A percentile compares a stretch with the other conserved stretches of the same genome.
Conservation (phyloP, 2,888 invertebrate genomes). For the Latrodectus elegans region DNA sequence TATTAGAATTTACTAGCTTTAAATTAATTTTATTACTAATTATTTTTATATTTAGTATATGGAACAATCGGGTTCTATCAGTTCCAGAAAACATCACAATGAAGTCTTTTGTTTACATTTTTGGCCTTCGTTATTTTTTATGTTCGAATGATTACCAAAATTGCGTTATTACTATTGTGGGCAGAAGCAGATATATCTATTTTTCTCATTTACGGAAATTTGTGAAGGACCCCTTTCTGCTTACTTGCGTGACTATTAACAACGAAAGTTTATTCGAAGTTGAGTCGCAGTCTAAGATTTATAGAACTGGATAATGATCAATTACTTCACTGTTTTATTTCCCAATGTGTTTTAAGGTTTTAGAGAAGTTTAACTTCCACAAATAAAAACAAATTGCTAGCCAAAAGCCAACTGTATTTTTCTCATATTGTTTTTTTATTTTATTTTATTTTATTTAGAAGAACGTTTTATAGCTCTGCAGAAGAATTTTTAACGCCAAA, state of each 20-base stretch:
- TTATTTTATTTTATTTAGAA: background rate
- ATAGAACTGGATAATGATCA: conserved; percentile 41
- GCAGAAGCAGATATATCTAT: too few species aligned
- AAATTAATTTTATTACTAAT: too few species aligned
- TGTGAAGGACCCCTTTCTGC: background rate
- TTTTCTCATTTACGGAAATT: too few species aligned
- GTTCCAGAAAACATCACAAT: too few species aligned
- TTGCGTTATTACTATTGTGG: too few species aligned
- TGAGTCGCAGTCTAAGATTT: conserved; percentile 13
- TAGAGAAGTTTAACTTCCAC: background rate
- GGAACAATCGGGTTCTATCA: too few species aligned
- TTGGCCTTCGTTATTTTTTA: too few species aligned
- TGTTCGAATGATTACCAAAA: too few species aligned
- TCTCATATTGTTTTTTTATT: background rate
- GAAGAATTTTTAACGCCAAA: conserved; percentile 43
- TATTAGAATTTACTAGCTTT: too few species aligned
- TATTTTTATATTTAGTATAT: too few species aligned
- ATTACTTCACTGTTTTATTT: conserved; percentile 10
- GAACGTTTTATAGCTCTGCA: background rate
- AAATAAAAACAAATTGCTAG: conserved; percentile 49
- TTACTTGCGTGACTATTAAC: conserved; percentile 18
- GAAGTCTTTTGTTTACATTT: too few species aligned
- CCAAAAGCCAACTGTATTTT: conserved; percentile 28
- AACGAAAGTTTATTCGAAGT: conserved; percentile 1
- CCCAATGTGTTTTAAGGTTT: background rate